phyloP scores from a whole-genome alignment of 2,113 vertebrate genomes.

The Macquaria ambigua region DNA sequence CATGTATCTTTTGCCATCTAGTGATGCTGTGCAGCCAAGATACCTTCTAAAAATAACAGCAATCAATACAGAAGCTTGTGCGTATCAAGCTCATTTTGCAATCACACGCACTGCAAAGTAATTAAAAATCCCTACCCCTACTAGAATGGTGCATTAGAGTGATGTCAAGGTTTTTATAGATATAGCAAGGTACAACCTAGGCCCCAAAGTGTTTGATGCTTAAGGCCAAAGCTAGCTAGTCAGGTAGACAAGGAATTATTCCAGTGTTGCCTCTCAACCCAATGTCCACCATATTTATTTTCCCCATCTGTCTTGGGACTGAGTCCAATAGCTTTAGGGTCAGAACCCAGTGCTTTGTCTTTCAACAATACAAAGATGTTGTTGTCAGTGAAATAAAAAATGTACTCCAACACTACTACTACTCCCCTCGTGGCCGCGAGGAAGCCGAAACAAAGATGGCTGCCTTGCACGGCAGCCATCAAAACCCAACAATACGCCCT shows the following conservation, averaged over 20 bases:
- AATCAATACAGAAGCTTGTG: conserved; percentile 1
- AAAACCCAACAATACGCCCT: conserved; percentile 50
- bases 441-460: conserved; percentile 56
- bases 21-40: neutral
- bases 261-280: neutral
- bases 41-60: neutral
- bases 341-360: neutral
- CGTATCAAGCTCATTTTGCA: conserved; percentile 9
- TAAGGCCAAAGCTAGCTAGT: neutral
- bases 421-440: neutral
- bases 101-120: neutral
- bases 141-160: neutral
- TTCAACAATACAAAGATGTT: neutral
- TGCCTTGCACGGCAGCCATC: neutral
- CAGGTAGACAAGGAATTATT: neutral
- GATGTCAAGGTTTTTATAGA: neutral
- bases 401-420: no score
- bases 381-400: conserved; percentile 53
- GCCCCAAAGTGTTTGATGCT: neutral
- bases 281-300: neutral
- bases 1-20: neutral
- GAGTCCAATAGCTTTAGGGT: neutral
- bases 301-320: neutral
- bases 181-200: neutral
- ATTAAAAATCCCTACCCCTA: neutral